These are phyloP conservation scores for Lepisosteus oculatus DNA, from an alignment of 2,113 vertebrate genomes.

Conservation along the genomic window DNA sequence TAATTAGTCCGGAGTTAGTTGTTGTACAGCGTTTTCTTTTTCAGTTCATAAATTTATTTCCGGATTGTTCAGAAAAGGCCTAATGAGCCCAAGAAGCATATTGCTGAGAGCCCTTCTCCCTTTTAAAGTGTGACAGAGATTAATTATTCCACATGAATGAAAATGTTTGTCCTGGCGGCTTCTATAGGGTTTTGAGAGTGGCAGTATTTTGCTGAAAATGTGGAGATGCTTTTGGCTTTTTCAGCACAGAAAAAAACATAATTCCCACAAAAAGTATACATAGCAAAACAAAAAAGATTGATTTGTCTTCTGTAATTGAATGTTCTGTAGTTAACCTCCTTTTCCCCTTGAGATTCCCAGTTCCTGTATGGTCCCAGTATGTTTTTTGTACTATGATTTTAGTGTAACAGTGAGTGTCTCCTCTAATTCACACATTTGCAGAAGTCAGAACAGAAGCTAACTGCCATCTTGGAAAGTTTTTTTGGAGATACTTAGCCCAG, in stretches of 20 bases:
- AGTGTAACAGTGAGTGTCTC: too few relatives aligned
- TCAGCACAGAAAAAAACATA: neutral
- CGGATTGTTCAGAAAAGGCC: constrained; percentile 10
- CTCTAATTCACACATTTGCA: too few relatives aligned
- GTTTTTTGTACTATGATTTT: too few relatives aligned
- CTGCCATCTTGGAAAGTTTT: too few relatives aligned
- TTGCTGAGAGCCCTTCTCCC: constrained; percentile 13
- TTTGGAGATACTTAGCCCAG: too few relatives aligned
- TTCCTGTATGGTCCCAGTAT: neutral
- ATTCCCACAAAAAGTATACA: constrained; percentile 4
- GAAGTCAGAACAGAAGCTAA: too few relatives aligned
- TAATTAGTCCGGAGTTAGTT: constrained; percentile 52
- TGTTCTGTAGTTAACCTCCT: neutral
- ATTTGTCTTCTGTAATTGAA: neutral
- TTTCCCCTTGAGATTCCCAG: neutral
- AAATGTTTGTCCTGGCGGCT: constrained; percentile 60
- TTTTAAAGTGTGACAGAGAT: constrained; percentile 33
- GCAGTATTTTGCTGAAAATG: constrained; percentile 20
- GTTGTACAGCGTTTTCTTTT: constrained; percentile 36
- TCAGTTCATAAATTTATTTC: constrained; percentile 41
- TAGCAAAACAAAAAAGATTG: neutral
- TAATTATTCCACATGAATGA: constrained; percentile 48
- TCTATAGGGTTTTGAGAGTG: constrained; percentile 16
- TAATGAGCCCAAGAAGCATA: neutral
- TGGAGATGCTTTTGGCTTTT: neutral